These are phyloP conservation scores for Lynx canadensis DNA, from an alignment of 2,113 vertebrate species.

Conservation along the genomic window DNA sequence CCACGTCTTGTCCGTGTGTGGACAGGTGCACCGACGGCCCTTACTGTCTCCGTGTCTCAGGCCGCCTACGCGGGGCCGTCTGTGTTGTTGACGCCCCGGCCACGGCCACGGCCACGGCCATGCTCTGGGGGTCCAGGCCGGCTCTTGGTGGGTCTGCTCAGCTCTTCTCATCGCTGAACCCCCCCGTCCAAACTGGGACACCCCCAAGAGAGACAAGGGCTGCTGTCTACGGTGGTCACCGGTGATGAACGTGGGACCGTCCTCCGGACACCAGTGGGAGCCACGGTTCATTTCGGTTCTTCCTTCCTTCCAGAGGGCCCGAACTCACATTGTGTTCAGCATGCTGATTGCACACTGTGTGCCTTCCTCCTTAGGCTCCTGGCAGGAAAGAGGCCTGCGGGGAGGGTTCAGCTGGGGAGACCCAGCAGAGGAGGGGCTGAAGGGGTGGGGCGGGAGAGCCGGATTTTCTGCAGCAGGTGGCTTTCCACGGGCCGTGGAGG, in stretches of 20 bases:
- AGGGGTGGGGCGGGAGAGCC: neutral
- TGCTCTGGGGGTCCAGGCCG: neutral
- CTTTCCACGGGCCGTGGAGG: too few relatives aligned
- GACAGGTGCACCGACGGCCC: neutral
- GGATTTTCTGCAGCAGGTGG: neutral
- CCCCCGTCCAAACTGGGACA: neutral
- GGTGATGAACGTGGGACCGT: neutral
- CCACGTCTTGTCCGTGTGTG: neutral
- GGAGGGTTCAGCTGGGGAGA: neutral
- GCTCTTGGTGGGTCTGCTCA: neutral
- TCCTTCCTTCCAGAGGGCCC: neutral
- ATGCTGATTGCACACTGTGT: neutral
- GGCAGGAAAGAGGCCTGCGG: too few relatives aligned
- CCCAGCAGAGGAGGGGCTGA: neutral
- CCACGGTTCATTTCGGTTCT: rapidly evolving
- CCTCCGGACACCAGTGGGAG: neutral
- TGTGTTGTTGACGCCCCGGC: neutral
- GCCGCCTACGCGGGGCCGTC: neutral
- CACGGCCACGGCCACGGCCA: too few relatives aligned
- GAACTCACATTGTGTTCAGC: neutral
- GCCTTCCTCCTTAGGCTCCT: neutral
- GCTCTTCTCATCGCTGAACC: neutral
- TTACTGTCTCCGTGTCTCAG: neutral
- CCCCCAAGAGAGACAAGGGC: neutral
- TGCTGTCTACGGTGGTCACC: neutral